Base-by-base conservation (phyloP, 2,888 invertebrate species). In the Lagria hirta region DNA sequence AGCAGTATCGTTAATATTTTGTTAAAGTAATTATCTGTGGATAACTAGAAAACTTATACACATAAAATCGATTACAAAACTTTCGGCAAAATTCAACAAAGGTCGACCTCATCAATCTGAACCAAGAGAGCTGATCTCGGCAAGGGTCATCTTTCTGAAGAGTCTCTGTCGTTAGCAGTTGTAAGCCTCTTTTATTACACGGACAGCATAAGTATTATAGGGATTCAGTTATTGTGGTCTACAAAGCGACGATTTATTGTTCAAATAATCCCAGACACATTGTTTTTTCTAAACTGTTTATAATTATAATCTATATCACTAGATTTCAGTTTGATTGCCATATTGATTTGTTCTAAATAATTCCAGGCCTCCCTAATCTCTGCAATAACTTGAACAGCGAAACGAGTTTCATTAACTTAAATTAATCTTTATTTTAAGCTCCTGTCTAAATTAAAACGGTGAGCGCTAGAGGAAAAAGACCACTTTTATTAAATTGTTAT, bases 151-250 rank as follows among this genome's bases (percentile, higher is more conserved):
- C 42, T 28, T 43, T 16, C 12, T 28, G 42, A 42, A 42, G 42
- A 42, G 34, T 35, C 11, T 34, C 42, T 35, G 42, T 43, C 42
- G 42, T 43, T 43, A 43, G 42, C 42, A 43, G 42, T 43, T 35
- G 42, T 35, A 43, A 35, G 11, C 28, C 35, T 14, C 42, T 43
- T 43, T 43, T 43, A 43, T 43, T 43, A 23, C 29, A 29, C 35
- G 3, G 20, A 26, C 11, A 13, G 8, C 24, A 26, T 13, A 6
- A 23, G 7, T 5, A 23, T 33, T 6, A 41, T 27, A 4, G 26
- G 10, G 26, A 6, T 26, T 24, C 22, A 24, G 23, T 24, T 27
- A 14, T 35, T 41, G 30, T 41, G 32, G 33, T 20, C 41, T n/a
- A 23, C 30, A 14, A 23, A 8, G 4, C 29, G 22, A 12, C 5